Percentiles rank a stretch among this genome's conserved stretches.
These are phyloP conservation scores for Axinella damicornis DNA, from an alignment of 37 sponge, comb jelly and placozoan species.

Conservation along the genomic window DNA sequence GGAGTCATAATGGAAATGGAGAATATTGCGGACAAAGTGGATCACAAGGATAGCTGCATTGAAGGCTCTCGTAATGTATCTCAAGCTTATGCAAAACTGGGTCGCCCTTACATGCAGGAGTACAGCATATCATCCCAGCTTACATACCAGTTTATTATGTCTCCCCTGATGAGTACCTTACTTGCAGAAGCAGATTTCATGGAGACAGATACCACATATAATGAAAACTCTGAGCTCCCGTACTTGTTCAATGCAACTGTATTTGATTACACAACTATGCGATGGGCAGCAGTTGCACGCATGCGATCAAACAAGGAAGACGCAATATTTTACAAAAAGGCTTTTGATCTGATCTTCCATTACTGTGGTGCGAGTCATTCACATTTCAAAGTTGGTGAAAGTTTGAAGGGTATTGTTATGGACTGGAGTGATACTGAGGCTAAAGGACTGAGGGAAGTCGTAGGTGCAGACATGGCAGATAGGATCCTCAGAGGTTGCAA, in stretches of 20 bases:
- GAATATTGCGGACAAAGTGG: constrained; percentile 9
- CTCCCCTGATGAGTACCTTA: constrained; percentile 14
- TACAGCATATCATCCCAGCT: neutral
- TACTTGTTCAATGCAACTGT: constrained; percentile 2
- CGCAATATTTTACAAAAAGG: neutral
- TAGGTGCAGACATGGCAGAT: neutral
- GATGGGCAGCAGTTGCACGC: constrained; percentile 27
- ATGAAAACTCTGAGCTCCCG: constrained; percentile 14
- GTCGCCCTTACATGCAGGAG: constrained; percentile 1
- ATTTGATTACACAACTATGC: constrained; percentile 26
- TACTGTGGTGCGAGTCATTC: neutral
- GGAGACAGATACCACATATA: constrained; percentile 6
- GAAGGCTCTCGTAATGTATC: constrained; percentile 11
- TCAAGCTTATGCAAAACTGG: neutral
- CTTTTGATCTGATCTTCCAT: constrained; percentile 1
- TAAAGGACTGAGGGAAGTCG: constrained; percentile 17
- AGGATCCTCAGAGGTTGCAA: neutral
- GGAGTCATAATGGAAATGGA: constrained; percentile 1
- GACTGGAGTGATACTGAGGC: constrained; percentile 41
- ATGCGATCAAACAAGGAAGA: constrained; percentile 19
- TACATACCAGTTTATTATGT: constrained; percentile 34
- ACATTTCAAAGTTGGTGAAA: constrained; percentile 6
- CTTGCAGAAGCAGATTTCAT: constrained; percentile 22
- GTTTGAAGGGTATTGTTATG: constrained; percentile 12
- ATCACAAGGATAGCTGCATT: neutral